phyloP scores from a whole-genome alignment of 2,888 invertebrate genomes.

The Lasius platythorax region DNA sequence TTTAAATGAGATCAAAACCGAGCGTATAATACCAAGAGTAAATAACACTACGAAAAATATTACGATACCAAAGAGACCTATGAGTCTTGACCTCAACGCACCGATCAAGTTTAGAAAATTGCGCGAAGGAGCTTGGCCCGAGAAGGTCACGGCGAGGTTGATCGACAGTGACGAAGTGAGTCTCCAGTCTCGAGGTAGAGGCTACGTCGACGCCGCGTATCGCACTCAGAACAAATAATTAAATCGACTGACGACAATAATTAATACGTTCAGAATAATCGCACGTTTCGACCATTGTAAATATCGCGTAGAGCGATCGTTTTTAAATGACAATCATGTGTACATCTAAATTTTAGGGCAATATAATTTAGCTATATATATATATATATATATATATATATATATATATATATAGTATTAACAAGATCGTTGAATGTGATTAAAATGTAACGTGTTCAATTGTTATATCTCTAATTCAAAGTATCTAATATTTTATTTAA shows the following conservation, averaged over 20 bases:
- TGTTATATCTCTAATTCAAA: not conserved
- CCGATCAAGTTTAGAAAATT: slow-evolving; percentile 72
- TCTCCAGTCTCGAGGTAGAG: slow-evolving; percentile 27
- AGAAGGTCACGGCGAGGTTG: slow-evolving; percentile 78
- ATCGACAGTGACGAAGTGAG: slow-evolving; percentile 67
- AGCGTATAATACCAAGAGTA: slow-evolving; percentile 62
- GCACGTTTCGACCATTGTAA: slow-evolving; percentile 12
- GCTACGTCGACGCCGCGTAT: slow-evolving; percentile 5
- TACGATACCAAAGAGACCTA: slow-evolving; percentile 71
- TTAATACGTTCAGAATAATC: slow-evolving; percentile 27
- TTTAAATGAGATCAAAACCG: slow-evolving; percentile 80
- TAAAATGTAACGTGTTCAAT: not conserved
- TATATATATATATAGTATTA: not conserved
- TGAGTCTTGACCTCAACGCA: slow-evolving; percentile 78
- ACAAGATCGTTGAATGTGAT: not conserved
- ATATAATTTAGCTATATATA: not conserved
- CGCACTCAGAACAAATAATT: slow-evolving; percentile 20
- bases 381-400: no score
- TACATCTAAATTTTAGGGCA: slow-evolving; percentile 15
- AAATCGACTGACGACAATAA: slow-evolving; percentile 41
- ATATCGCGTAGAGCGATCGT: slow-evolving; percentile 23
- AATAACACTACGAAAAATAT: slow-evolving; percentile 8
- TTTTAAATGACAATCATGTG: slow-evolving; percentile 24
- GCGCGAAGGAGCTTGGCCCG: slow-evolving; percentile 70
- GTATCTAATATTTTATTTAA: slow-evolving; percentile 10